phyloP scores from a whole-genome alignment of 1,140 invertebrate species.

The Globodera ellingtonae region DNA sequence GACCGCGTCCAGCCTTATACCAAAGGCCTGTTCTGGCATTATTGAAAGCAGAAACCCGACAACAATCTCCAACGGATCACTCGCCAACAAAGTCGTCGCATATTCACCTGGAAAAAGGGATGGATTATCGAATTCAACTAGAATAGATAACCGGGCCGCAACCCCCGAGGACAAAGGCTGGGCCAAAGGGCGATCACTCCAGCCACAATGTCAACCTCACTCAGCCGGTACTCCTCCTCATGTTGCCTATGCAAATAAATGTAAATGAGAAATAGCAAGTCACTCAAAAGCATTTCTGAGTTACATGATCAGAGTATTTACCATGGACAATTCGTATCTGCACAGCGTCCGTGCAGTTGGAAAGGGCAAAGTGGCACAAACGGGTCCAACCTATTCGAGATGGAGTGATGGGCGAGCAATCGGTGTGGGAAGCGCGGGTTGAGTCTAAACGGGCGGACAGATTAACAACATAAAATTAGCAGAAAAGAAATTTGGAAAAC shows the following conservation, averaged over 20 bases:
- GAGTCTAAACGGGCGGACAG: not conserved
- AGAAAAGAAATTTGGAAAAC: not conserved
- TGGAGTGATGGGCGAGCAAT: not conserved
- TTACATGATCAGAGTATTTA: not conserved
- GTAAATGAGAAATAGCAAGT: no score
- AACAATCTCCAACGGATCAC: not conserved
- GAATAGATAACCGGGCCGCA: not conserved
- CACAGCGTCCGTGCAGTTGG: conserved; percentile 7
- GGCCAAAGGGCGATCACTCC: conserved; percentile 4
- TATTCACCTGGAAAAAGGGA: not conserved
- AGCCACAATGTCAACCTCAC: not conserved
- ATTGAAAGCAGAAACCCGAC: conserved; percentile 10
- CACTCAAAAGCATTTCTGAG: no score
- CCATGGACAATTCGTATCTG: conserved; percentile 4
- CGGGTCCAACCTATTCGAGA: not conserved
- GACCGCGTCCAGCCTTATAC: not conserved
- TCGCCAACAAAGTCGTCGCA: not conserved
- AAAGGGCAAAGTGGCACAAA: conserved; percentile 6
- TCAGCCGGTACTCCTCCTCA: conserved; percentile 6
- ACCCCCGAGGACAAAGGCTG: not conserved
- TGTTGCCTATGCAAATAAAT: not conserved
- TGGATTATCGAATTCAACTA: no score
- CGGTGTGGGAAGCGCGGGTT: not conserved
- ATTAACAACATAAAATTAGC: not conserved
- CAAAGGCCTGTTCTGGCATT: conserved; percentile 1